phyloP scores from a whole-genome alignment of 2,113 vertebrate genomes.

The Heterotilapia buettikoferi region DNA sequence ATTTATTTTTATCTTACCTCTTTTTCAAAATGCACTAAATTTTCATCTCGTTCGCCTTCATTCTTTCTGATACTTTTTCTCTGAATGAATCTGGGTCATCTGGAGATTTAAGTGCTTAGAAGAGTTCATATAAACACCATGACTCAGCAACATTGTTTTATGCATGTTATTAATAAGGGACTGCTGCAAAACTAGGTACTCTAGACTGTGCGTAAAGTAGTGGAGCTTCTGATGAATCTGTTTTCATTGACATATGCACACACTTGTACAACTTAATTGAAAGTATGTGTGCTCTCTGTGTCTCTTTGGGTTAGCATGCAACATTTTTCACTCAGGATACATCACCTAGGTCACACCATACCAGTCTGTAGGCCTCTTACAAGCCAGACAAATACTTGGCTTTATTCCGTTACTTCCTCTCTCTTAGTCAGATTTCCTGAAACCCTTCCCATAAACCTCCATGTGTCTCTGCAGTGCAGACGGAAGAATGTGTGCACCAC shows the following conservation, averaged over 20 bases:
- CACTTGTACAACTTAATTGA: background rate
- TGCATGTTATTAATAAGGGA: background rate
- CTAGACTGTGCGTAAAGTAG: background rate
- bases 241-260: background rate
- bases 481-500: slow-evolving; percentile 12
- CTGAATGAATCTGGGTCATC: background rate
- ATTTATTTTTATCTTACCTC: background rate
- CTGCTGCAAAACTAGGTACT: background rate
- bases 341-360: background rate
- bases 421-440: slow-evolving; percentile 11
- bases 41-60: background rate
- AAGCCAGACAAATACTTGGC: background rate
- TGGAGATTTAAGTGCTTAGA: background rate
- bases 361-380: background rate
- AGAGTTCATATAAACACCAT: slow-evolving; percentile 6
- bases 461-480: slow-evolving; percentile 21
- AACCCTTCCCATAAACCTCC: background rate
- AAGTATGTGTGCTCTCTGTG: background rate
- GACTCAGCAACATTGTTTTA: slow-evolving; percentile 2
- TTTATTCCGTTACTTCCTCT: background rate
- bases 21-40: background rate
- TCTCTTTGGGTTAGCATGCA: background rate
- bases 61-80: background rate
- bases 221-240: background rate
- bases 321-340: background rate